These are phyloP conservation scores for Sialis lutaria DNA, from an alignment of 2,888 invertebrate species.

Conservation along the genomic window DNA sequence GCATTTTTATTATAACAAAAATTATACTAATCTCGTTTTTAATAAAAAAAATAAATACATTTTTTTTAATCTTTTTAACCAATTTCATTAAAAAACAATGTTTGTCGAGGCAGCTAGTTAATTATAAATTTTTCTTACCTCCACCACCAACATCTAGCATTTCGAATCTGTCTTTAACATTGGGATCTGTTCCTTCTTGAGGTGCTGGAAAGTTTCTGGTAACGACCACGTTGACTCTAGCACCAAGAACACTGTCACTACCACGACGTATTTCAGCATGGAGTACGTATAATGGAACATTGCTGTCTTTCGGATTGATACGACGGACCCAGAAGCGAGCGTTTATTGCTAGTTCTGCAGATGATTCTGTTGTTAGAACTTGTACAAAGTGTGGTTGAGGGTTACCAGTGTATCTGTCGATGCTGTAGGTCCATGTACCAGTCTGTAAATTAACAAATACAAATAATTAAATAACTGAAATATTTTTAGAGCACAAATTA, in stretches of 20 bases:
- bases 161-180: conserved; percentile 24
- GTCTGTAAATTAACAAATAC: conserved; percentile 18
- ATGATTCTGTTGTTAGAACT: conserved; percentile 35
- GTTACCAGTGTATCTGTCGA: conserved; percentile 35
- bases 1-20: no score
- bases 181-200: conserved; percentile 12
- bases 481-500: background rate
- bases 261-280: conserved; percentile 36
- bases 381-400: conserved; percentile 42
- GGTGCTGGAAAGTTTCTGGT: conserved; percentile 22
- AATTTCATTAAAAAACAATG: no score
- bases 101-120: no score
- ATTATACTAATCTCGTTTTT: no score
- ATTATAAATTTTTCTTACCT: conserved; percentile 14
- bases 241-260: conserved; percentile 34
- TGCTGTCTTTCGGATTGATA: conserved; percentile 10
- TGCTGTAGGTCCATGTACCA: conserved; percentile 39
- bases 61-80: no score
- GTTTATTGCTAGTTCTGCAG: conserved; percentile 23
- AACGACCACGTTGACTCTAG: conserved; percentile 34
- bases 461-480: background rate
- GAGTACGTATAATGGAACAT: conserved; percentile 28
- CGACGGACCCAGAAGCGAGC: conserved; percentile 30
- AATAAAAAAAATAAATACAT: no score
- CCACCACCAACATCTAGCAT: conserved; percentile 40